Percentiles rank a stretch among this genome's conserved stretches.
phyloP scores from a whole-genome alignment of 2,797 vertebrate genomes.

The Aeoliscus strigatus region DNA sequence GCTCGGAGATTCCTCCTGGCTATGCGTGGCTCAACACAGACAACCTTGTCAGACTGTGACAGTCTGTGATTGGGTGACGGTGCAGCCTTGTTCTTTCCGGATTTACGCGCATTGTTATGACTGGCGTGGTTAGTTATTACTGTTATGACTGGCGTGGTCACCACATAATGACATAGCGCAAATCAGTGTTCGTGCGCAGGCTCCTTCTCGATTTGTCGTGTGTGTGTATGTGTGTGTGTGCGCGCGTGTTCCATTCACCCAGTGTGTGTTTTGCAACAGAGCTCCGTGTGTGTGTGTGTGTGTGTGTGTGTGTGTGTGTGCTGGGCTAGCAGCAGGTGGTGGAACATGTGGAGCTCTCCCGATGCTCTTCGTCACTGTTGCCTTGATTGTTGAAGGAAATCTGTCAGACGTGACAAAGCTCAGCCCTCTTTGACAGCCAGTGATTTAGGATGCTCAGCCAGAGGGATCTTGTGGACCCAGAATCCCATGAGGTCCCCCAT shows the following conservation, averaged over 20 bases:
- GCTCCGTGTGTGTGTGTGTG: conserved; percentile 6
- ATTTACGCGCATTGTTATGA: conserved; percentile 23
- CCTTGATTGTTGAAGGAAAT: conserved; percentile 13
- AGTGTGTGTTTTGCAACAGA: conserved; percentile 33
- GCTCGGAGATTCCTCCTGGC: too few species aligned
- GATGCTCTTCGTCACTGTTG: conserved; percentile 18
- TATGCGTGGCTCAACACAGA: conserved; percentile 17
- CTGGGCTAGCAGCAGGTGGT: conserved; percentile 53
- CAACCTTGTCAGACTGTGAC: conserved; percentile 29
- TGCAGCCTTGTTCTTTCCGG: conserved; percentile 22
- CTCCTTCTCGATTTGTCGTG: conserved; percentile 18
- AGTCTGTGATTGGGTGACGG: conserved; percentile 52
- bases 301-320: too few species aligned
- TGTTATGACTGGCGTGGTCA: background rate
- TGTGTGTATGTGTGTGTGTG: background rate
- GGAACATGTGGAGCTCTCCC: conserved; percentile 39
- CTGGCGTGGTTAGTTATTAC: conserved; percentile 15
- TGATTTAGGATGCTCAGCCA: conserved; percentile 65
- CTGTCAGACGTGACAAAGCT: conserved; percentile 3
- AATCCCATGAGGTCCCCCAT: conserved; percentile 61
- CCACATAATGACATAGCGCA: conserved; percentile 22
- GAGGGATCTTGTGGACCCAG: conserved; percentile 74
- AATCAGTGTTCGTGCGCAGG: conserved; percentile 38
- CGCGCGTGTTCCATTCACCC: background rate
- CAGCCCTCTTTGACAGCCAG: background rate